Conservation (phyloP, 2,888 invertebrate species). For the Lissocephala sabroskyi region DNA sequence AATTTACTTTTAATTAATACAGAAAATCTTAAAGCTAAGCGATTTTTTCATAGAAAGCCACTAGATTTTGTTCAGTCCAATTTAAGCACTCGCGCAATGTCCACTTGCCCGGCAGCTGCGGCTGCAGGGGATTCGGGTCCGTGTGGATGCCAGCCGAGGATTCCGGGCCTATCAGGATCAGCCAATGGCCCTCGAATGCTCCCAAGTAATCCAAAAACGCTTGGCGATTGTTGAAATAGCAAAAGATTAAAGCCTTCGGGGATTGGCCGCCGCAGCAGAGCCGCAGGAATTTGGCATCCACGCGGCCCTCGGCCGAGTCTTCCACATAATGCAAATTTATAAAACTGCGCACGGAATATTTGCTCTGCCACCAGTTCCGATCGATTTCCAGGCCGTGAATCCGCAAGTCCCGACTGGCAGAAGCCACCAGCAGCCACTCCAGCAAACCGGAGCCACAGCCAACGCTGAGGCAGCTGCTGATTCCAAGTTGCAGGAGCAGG, state of each 20-base stretch:
- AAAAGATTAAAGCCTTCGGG: constrained; percentile 79
- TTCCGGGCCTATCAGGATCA: constrained; percentile 84
- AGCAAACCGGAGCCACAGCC: constrained; percentile 88
- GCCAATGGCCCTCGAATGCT: constrained; percentile 77
- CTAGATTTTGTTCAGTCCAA: constrained; percentile 78
- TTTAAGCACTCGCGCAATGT: constrained; percentile 74
- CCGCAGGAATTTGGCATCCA: constrained; percentile 69
- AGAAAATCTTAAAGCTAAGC: constrained; percentile 3
- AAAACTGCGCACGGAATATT: constrained; percentile 82
- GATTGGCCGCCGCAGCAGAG: constrained; percentile 67
- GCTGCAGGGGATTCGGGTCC: constrained; percentile 80
- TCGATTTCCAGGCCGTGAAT: constrained; percentile 85
- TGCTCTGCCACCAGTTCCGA: constrained; percentile 84
- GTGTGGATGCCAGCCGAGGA: constrained; percentile 78
- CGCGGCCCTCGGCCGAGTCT: constrained; percentile 27
- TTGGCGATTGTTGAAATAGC: constrained; percentile 83
- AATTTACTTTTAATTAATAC: constrained; percentile 69
- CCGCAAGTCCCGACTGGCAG: constrained; percentile 72
- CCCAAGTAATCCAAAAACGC: constrained; percentile 81
- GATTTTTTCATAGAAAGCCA: constrained; percentile 76
- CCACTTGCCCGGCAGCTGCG: constrained; percentile 75
- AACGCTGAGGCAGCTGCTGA: constrained; percentile 77
- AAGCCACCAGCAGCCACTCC: constrained; percentile 83
- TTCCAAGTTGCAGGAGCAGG: constrained; percentile 71
- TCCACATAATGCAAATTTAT: constrained; percentile 77